These are phyloP conservation scores for Limnothrissa miodon DNA, from an alignment of 2,113 vertebrate species.

Conservation along the genomic window DNA sequence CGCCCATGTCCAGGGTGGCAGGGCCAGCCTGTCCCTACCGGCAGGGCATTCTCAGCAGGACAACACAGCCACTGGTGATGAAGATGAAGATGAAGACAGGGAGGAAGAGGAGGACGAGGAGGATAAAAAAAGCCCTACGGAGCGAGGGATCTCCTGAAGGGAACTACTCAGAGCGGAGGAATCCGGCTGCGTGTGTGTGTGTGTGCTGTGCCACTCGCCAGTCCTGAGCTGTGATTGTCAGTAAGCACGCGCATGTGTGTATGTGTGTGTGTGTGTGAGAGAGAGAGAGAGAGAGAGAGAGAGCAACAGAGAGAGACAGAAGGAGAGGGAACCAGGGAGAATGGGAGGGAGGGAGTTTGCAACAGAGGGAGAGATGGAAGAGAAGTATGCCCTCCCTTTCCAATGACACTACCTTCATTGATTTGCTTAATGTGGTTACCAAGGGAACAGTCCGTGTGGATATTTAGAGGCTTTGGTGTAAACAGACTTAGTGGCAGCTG, in stretches of 20 bases:
- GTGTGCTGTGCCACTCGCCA: constrained; percentile 42
- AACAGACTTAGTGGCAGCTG: constrained; percentile 42
- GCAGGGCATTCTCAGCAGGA: not conserved
- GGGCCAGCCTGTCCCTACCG: constrained; percentile 19
- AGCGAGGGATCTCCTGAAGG: not conserved
- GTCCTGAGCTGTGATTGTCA: constrained; percentile 64
- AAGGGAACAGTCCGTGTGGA: constrained; percentile 67
- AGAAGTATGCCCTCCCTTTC: constrained; percentile 69
- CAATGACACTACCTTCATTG: constrained; percentile 78
- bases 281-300: constrained; percentile 31
- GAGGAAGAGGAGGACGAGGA: not conserved
- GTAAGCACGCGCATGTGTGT: constrained; percentile 49
- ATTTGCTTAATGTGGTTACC: constrained; percentile 82
- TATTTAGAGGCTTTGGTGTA: constrained; percentile 68
- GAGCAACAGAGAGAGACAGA: not conserved
- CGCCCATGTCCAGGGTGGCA: not conserved
- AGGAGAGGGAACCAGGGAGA: constrained; percentile 39
- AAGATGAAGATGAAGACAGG: constrained; percentile 5
- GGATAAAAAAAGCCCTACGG: not conserved
- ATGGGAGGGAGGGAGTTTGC: constrained; percentile 30
- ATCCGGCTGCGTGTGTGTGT: constrained; percentile 46
- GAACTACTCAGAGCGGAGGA: constrained; percentile 43
- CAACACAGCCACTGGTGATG: not conserved
- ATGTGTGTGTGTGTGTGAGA: constrained; percentile 40
- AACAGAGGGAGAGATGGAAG: constrained; percentile 42